Percentiles rank a stretch among this genome's conserved stretches.
Conservation (phyloP, 2,888 invertebrate genomes). For the Apeira syringaria region DNA sequence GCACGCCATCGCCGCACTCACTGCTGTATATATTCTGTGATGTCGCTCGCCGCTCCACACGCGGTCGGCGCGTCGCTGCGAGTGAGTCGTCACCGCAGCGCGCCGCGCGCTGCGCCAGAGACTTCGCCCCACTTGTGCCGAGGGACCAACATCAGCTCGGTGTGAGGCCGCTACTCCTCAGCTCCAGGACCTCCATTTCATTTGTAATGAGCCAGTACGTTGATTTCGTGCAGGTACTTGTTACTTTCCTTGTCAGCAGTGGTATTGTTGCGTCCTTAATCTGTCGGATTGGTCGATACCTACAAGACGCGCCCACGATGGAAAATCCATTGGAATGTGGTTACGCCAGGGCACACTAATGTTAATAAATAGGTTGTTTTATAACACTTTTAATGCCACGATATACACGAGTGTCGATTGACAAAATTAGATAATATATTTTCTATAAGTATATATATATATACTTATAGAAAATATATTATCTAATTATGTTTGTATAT, state of each 20-base stretch:
- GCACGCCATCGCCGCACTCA: constrained; percentile 24
- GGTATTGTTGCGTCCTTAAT: not conserved
- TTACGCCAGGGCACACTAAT: too few relatives aligned
- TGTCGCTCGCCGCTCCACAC: constrained; percentile 8
- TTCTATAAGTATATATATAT: too few relatives aligned
- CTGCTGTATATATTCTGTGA: constrained; percentile 8
- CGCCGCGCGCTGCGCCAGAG: too few relatives aligned
- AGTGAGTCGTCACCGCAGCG: constrained; percentile 31
- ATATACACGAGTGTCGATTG: too few relatives aligned
- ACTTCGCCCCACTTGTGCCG: constrained; percentile 34
- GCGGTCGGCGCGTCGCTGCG: constrained; percentile 12
- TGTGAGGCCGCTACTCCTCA: constrained; percentile 54
- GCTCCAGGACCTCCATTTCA: constrained; percentile 46
- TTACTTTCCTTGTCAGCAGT: constrained; percentile 50
- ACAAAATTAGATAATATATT: too few relatives aligned
- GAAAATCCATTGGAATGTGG: too few relatives aligned
- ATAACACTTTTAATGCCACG: too few relatives aligned
- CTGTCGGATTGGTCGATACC: not conserved
- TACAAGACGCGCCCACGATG: too few relatives aligned
- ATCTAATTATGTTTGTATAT: too few relatives aligned
- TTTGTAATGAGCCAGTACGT: constrained; percentile 50
- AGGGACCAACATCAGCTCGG: constrained; percentile 54
- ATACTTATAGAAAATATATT: too few relatives aligned
- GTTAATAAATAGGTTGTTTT: too few relatives aligned
- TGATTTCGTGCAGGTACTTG: constrained; percentile 44